These are phyloP conservation scores for Ceratina japonica DNA, from an alignment of 1,140 invertebrate genomes.

Conservation along the genomic window DNA sequence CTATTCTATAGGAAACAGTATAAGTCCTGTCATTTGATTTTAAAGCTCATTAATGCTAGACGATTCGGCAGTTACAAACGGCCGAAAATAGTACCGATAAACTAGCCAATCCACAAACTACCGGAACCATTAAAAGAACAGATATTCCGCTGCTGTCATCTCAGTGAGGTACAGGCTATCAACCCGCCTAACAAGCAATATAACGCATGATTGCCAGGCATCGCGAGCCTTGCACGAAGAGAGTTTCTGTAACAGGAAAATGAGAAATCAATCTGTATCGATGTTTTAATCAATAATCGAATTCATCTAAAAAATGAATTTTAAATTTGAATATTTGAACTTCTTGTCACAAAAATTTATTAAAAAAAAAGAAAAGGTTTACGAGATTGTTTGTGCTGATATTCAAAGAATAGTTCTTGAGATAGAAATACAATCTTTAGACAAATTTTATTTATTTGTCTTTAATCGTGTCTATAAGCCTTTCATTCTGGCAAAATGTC, in stretches of 20 bases:
- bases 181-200: slow-evolving; percentile 26
- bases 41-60: slow-evolving; percentile 24
- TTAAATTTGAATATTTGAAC: no score
- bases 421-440: no score
- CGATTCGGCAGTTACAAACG: slow-evolving; percentile 26
- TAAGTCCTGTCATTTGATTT: slow-evolving; percentile 22
- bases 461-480: no score
- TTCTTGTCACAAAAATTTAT: no score
- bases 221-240: not conserved
- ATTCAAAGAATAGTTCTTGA: no score
- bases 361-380: no score
- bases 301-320: no score
- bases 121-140: slow-evolving; percentile 38
- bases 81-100: slow-evolving; percentile 44
- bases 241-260: not conserved
- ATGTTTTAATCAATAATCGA: not conserved
- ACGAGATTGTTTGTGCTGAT: no score
- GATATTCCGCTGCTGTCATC: slow-evolving; percentile 31
- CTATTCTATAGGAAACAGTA: slow-evolving; percentile 1
- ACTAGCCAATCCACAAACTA: slow-evolving; percentile 39
- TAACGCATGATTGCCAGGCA: not conserved
- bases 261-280: not conserved
- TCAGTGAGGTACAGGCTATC: slow-evolving; percentile 9
- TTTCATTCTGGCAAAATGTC: not conserved
- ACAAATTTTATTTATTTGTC: no score